A percentile compares a stretch with the other conserved stretches of the same genome.
These are phyloP conservation scores for Pseudolycoriella hygida DNA, from an alignment of 2,888 invertebrate species.

Conservation along the genomic window DNA sequence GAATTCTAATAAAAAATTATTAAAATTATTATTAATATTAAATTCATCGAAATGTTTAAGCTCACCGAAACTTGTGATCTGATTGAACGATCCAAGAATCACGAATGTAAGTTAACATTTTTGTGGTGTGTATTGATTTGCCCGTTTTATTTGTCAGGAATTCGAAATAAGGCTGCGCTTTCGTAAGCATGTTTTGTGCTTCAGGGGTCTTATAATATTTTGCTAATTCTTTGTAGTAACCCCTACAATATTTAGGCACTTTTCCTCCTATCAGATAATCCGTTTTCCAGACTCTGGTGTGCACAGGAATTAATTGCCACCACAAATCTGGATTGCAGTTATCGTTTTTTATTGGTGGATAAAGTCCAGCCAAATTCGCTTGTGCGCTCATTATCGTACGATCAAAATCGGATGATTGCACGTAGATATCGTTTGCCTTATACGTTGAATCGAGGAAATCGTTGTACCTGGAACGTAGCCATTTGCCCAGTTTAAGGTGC, in stretches of 20 bases:
- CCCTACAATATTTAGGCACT: constrained; percentile 42
- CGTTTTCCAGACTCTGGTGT: constrained; percentile 39
- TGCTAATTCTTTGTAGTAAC: constrained; percentile 38
- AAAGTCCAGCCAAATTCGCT: constrained; percentile 61
- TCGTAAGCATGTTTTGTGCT: neutral
- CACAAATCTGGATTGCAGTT: constrained; percentile 39
- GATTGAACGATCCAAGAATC: too few relatives aligned
- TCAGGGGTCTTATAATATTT: constrained; percentile 32
- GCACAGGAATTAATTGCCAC: constrained; percentile 70
- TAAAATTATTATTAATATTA: too few relatives aligned
- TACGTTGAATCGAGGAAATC: constrained; percentile 40
- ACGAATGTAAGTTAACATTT: too few relatives aligned
- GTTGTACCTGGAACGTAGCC: constrained; percentile 52
- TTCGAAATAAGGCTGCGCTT: too few relatives aligned
- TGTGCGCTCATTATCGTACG: constrained; percentile 80
- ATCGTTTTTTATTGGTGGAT: constrained; percentile 39
- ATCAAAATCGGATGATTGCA: constrained; percentile 69
- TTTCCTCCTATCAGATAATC: constrained; percentile 48
- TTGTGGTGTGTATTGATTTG: too few relatives aligned
- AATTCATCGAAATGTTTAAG: too few relatives aligned
- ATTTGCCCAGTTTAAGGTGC: constrained; percentile 56
- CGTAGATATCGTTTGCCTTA: constrained; percentile 29
- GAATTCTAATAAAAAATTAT: too few relatives aligned
- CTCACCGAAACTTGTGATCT: too few relatives aligned
- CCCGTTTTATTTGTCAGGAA: too few relatives aligned